Percentiles rank a stretch among this genome's conserved stretches.
Conservation (phyloP, 2,797 vertebrate species). For the Acrossocheilus wenchowensis region DNA sequence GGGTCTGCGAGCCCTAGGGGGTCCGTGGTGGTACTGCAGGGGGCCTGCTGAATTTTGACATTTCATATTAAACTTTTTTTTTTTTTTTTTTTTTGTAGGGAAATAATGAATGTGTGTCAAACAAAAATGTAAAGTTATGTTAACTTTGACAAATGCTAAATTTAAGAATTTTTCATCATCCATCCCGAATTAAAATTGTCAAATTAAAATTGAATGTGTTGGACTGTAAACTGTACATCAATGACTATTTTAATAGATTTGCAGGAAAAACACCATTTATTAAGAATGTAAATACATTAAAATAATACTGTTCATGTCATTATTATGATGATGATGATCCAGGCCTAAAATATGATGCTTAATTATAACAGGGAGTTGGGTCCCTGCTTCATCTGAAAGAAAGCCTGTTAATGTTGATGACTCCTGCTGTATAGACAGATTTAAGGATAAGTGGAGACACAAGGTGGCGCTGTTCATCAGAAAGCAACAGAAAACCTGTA, state of each 20-base stretch:
- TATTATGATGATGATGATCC: neutral
- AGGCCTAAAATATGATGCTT: neutral
- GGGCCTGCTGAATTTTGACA: neutral
- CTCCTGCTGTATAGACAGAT: neutral
- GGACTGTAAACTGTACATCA: neutral
- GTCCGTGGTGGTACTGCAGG: neutral
- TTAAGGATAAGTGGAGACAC: neutral
- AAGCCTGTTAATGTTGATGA: neutral
- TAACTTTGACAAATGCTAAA: neutral
- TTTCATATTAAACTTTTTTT: neutral
- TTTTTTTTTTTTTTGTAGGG: neutral
- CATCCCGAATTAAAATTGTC: neutral
- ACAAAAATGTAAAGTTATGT: neutral
- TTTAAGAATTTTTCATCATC: too few species aligned
- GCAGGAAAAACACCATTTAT: neutral
- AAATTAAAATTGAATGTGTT: neutral
- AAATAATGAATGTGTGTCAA: neutral
- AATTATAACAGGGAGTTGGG: neutral
- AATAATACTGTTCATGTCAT: neutral
- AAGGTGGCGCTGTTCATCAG: slow-evolving; percentile 48
- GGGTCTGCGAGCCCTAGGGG: neutral
- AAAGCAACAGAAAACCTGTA: neutral
- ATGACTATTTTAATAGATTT: neutral
- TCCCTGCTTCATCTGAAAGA: neutral
- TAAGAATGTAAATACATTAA: neutral